phyloP scores from a whole-genome alignment of 2,888 invertebrate genomes.

The Lycaena phlaeas region DNA sequence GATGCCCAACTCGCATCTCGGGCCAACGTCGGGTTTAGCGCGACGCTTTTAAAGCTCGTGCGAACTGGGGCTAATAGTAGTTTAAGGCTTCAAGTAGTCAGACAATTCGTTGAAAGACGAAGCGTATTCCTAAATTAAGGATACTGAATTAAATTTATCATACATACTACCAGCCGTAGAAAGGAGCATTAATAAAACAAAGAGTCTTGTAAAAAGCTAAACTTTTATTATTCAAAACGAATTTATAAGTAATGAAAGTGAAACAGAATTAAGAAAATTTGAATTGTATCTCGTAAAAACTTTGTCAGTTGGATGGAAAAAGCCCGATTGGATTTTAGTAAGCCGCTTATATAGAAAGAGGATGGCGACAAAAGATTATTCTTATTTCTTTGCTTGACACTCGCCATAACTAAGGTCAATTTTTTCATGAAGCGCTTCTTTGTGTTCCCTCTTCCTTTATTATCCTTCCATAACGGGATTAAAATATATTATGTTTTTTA shows the following conservation, averaged over 20 bases:
- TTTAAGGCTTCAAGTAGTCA: no score
- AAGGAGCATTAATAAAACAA: background rate
- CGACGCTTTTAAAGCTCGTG: no score
- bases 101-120: no score
- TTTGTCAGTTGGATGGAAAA: constrained; percentile 6
- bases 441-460: background rate
- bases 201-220: no score
- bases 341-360: constrained; percentile 12
- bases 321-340: constrained; percentile 13
- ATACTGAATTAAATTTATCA: no score
- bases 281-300: constrained; percentile 10
- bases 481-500: background rate
- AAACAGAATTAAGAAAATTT: background rate
- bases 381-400: constrained; percentile 3
- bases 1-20: no score
- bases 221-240: no score
- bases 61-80: no score
- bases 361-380: constrained; percentile 8
- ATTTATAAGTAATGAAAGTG: background rate
- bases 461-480: background rate
- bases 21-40: no score
- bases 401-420: constrained; percentile 4
- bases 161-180: no score
- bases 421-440: background rate
- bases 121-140: no score